Base-by-base conservation (phyloP, 2,113 vertebrate genomes). In the Planiliza haematocheilus region DNA sequence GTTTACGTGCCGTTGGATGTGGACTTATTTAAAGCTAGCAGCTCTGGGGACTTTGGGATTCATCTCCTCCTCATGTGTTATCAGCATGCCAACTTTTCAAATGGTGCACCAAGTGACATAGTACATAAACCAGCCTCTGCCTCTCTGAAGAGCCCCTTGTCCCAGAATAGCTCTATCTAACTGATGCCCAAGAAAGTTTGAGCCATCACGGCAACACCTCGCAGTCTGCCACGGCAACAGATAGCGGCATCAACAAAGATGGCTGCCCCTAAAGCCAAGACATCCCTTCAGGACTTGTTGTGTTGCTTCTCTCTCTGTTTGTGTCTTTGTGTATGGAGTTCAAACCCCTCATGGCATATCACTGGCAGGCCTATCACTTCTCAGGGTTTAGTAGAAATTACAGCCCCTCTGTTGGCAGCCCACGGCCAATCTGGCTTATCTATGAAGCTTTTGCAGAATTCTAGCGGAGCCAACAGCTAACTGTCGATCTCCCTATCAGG, bases 121-220 rank as follows among this genome's bases (percentile, higher is more conserved):
- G 88, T 88, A 93, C 92, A 92, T 80, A 90, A 93, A 91, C 65
- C 91, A 93, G 92, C 85, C 87, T 84, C 85, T 82, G 86, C 76
- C 85, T 87, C 84, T 83, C 82, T 89, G 87, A 93, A 93, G 90
- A 83, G 88, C 84, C 89, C 83, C 86, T 89, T 37, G 52, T 88
- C 92, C 90, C 87, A 91, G 91, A 94, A 94, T 94, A 93, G 89
- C 89, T 89, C 84, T 90, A 91, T 92, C 92, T 92, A 48, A 91
- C 83, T 77, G 87, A 89, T 88, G 89, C 76, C 87, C 80, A 64
- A 88, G 81, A 88, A 91, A 86, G 86, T 90, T 88, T 88, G 67
- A 89, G 91, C 87, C 86, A 89, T 93, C 88, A 72, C 66, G 37
- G 84, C 83, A 84, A 93, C 91, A 92, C 90, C 85, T 91, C 86